Evolutionary conservation across 2,113 vertebrate genomes (phyloP), one percentile per base, ranked within the genome.

Genomic region (Paraplagusia blochii): DNA sequence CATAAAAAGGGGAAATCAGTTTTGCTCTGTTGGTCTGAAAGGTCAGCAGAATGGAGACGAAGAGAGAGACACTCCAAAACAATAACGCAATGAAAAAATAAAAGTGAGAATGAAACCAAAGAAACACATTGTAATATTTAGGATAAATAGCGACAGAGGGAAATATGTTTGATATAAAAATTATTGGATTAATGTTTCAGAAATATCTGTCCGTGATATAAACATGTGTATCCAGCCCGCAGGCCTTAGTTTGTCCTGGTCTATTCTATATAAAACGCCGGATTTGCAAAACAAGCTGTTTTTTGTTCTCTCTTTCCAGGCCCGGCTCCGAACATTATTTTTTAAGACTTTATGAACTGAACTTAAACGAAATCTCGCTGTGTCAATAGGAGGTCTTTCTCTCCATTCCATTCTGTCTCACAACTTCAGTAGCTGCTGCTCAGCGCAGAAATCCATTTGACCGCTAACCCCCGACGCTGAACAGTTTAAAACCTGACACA

Each of bases 1-100:
- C 85, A 84, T 84, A 89, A 86, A 87, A 85, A 86, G 70, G 57
- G 52, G 68, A 78, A 90, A 90, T 90, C 85, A 83, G 79, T 87
- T 79, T 85, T 88, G 86, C 83, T 88, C 76, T 76, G 83, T 73
- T 88, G 79, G 85, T 87, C 85, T 75, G 64, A 77, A 76, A 85
- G 86, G 88, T 87, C 85, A 87, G 81, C 44, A 12, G 50, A 60
- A 65, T 64, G 77, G 53, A 72, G 54, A 65, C 43, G 22, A 58
- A 61, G 53, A 69, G 52, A 53, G 70, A 74, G 66, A 59, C 56
- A 40, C 49, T 51, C 34, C n/a, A n/a, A 46, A 13, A 47, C 49
- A 49, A n/a, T n/a, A n/a, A n/a, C n/a, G n/a, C n/a, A n/a, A n/a
- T n/a, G n/a, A n/a, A n/a, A n/a, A n/a, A n/a, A n/a, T n/a, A n/a